Evolutionary conservation across 2,797 vertebrate genomes (phyloP), one percentile per base, ranked within the genome.

Genomic region (Synaphobranchus kaupii): DNA sequence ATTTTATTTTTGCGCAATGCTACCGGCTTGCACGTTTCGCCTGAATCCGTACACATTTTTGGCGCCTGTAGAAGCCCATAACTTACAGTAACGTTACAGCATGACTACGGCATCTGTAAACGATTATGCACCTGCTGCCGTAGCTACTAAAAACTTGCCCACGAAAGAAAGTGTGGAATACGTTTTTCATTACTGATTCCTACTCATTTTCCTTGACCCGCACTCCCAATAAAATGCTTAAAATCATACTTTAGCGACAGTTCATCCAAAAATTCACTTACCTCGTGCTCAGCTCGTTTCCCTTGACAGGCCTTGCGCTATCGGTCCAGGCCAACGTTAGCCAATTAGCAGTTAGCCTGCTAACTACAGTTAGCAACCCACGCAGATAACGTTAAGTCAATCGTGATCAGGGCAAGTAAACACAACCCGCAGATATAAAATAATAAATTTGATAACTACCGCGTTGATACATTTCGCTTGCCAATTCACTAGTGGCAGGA

Each of bases 61-160:
- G 63, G 8, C 25, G 7, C n/a, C 25, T 76, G 12, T 1, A 39
- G 31, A 34, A 76, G 71, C 71, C 7, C 12, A 34, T 4, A 76
- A 22, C 28, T 12, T 28, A 63, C n/a, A 84, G 3, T 15, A 12
- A 17, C 39, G 39, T 39, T 4, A 3, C 47, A 22, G 48, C 0
- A 87, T 17, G 22, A 3, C n/a, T 7, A n/a, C 73, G 54, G 71
- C 84, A 60, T 76, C 47, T 85, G 83, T 10, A 58, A 50, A 47
- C 44, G 15, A 34, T 76, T 52, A 85, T 63, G 28, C 84, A 89
- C 86, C 88, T 86, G 88, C 58, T 31, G 54, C 25, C 54, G 47
- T 13, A 15, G 10, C 7, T 50, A 4, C 12, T 44, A 47, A 44
- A 71, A 28, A 85, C 22, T 3, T 68, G 15, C 15, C n/a, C 25